A percentile compares a stretch with the other conserved stretches of the same genome.
Evolutionary conservation across 2,113 vertebrate genomes (phyloP).

Genomic region (Malurus elegans): DNA sequence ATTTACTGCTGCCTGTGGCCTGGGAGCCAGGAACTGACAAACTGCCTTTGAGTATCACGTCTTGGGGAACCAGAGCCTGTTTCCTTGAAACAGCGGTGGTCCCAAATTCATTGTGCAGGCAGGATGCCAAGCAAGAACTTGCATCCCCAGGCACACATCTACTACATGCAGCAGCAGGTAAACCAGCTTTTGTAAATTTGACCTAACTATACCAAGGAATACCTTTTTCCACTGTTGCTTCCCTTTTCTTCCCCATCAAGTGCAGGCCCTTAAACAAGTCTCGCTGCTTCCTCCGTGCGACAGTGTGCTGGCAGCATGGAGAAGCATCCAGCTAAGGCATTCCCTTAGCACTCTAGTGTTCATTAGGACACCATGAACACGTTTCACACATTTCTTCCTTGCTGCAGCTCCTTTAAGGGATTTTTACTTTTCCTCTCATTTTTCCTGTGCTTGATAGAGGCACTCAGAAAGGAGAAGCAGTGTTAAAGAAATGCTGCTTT

Average conservation of each 20-base stretch:
- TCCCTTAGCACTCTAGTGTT: background rate
- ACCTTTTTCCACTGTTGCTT: background rate
- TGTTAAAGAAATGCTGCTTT: conserved; percentile 14
- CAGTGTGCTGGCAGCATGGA: background rate
- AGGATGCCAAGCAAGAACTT: background rate
- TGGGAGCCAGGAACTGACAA: background rate
- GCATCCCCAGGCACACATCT: background rate
- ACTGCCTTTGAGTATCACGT: background rate
- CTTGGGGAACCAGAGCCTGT: background rate
- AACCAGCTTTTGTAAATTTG: background rate
- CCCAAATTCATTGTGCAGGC: background rate
- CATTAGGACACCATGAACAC: rapidly evolving
- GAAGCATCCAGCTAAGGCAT: background rate
- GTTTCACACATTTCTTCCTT: background rate
- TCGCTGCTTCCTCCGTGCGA: background rate
- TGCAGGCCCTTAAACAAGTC: background rate
- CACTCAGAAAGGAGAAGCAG: conserved; percentile 22
- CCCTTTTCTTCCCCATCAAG: background rate
- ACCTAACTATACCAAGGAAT: background rate
- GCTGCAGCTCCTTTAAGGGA: background rate
- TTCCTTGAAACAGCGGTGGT: background rate
- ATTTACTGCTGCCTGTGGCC: background rate
- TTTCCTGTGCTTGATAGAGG: background rate
- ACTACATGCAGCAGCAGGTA: background rate
- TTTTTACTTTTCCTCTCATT: background rate